Evolutionary conservation across 1,140 invertebrate genomes (phyloP).

Genomic region (Coptotermes formosanus): DNA sequence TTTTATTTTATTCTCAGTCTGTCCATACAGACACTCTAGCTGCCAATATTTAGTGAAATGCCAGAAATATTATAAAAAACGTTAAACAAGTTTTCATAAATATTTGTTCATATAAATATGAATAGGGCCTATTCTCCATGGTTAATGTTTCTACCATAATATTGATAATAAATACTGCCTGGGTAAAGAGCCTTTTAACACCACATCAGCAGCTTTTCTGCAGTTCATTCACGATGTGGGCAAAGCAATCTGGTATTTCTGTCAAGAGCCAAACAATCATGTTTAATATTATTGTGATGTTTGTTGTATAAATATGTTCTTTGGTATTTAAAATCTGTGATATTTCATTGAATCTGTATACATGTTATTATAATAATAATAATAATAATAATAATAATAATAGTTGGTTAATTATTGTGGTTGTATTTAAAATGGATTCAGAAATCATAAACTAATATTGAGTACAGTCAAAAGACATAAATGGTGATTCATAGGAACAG

Average conservation of each 20-base stretch:
- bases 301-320: not conserved
- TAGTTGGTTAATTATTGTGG: not conserved
- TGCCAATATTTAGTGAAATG: no score
- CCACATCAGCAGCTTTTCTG: no score
- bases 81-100: no score
- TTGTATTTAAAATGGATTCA: not conserved
- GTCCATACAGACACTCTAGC: no score
- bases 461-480: not conserved
- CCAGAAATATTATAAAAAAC: no score
- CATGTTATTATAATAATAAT: not conserved
- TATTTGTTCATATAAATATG: no score
- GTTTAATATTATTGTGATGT: not conserved
- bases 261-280: not conserved
- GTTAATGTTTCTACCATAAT: no score
- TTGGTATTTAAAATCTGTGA: not conserved
- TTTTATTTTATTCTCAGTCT: no score
- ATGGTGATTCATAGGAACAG: not conserved
- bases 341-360: not conserved
- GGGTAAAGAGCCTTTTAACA: no score
- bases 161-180: no score
- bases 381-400: not conserved
- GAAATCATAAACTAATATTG: not conserved
- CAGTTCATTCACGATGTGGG: not conserved
- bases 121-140: no score
- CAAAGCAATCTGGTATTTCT: not conserved